phyloP scores from a whole-genome alignment of 2,113 vertebrate species.

The Marmota flaviventris region DNA sequence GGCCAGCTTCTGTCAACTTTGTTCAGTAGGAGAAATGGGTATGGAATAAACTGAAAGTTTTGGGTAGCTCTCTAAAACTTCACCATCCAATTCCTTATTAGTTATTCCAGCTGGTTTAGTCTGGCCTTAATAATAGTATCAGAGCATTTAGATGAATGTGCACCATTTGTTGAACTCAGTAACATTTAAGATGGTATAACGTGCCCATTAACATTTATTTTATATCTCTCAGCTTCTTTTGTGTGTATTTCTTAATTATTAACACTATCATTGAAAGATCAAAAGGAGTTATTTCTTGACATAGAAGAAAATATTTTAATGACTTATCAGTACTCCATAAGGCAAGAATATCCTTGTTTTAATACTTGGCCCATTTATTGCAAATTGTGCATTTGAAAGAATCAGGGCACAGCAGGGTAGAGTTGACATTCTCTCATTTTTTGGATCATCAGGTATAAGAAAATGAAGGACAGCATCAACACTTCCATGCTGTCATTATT shows the following conservation, averaged over 20 bases:
- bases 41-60: not conserved
- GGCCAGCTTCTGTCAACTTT: not conserved
- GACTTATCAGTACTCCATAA: not conserved
- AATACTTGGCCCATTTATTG: not conserved
- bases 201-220: slow-evolving; percentile 14
- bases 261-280: not conserved
- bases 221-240: not conserved
- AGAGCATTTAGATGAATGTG: not conserved
- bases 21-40: not conserved
- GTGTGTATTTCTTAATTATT: not conserved
- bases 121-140: not conserved
- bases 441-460: slow-evolving; percentile 41
- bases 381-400: slow-evolving; percentile 54
- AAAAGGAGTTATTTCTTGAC: not conserved
- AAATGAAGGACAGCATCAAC: slow-evolving; percentile 58
- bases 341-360: slow-evolving; percentile 39
- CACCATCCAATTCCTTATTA: not conserved
- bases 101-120: not conserved
- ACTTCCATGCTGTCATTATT: slow-evolving; percentile 42
- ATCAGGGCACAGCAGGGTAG: slow-evolving; percentile 14
- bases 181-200: not conserved
- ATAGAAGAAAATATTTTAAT: slow-evolving; percentile 32
- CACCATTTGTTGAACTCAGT: not conserved
- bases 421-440: not conserved
- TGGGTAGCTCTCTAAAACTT: not conserved